phyloP scores from a whole-genome alignment of 2,113 vertebrate species.

The Oryzias woworae region DNA sequence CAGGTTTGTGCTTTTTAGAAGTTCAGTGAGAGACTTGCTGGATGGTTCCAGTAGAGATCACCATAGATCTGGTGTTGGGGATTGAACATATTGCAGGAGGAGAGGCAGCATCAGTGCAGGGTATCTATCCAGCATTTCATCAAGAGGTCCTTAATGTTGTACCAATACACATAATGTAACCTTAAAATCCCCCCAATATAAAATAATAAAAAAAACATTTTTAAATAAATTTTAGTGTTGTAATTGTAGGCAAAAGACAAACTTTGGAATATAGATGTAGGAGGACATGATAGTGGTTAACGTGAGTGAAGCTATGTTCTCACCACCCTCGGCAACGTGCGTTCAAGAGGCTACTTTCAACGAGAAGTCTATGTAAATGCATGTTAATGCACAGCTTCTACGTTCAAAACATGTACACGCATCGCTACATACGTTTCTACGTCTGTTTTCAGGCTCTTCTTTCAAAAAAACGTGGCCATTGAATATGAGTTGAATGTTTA shows the following conservation, averaged over 20 bases:
- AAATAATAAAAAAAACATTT: not conserved
- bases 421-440: too few species aligned
- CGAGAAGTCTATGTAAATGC: too few species aligned
- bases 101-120: slow-evolving; percentile 10
- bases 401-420: too few species aligned
- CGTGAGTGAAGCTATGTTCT: too few species aligned
- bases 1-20: slow-evolving; percentile 29
- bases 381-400: too few species aligned
- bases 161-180: slow-evolving; percentile 4
- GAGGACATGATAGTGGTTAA: too few species aligned
- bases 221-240: not conserved
- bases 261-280: too few species aligned
- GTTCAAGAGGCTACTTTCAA: too few species aligned
- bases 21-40: slow-evolving; percentile 18
- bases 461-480: too few species aligned
- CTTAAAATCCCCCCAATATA: not conserved
- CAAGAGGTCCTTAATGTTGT: slow-evolving; percentile 12
- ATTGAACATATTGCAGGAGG: slow-evolving; percentile 22
- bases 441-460: too few species aligned
- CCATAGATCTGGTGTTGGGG: slow-evolving; percentile 40
- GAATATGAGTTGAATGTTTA: too few species aligned
- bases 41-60: slow-evolving; percentile 24
- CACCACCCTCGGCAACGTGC: too few species aligned
- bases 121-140: slow-evolving; percentile 19
- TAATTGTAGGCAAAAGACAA: not conserved